Base-by-base conservation (phyloP, 2,797 vertebrate genomes). In the Rhincodon typus region DNA sequence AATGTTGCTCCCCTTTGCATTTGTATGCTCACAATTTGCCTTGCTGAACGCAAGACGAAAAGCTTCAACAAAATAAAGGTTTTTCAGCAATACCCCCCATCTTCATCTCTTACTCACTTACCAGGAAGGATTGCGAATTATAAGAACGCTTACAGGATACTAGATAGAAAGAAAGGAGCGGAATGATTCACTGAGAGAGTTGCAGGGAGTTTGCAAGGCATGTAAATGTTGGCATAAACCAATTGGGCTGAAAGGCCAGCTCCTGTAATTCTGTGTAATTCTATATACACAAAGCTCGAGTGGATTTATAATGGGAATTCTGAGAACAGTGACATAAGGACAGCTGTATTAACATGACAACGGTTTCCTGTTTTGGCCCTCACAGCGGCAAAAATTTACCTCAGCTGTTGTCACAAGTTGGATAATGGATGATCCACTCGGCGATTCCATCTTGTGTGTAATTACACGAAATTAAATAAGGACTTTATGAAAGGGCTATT, bases 401-500 rank as follows among this genome's bases (percentile, higher is more conserved):
- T 66, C 66, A 69, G 66, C 90, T 93, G 66, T 38, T 93, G 66
- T 69, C 38, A 1, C 66, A 25, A 62, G 53, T 17, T 90, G 17
- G 57, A 62, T 34, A 42, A 93, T 93, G 66, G n/a, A 93, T 93
- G 8, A 12, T 27, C 23, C 21, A 42, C 3, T 21, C 66, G 27
- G 23, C n/a, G 38, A 42, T 69, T 8, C 62, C 62, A 69, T 23
- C 23, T 93, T 12, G 69, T 25, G 69, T 25, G 6, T 67, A 42
- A 93, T 93, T 69, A 23, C 66, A 93, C 21, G 38, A 93, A 25
- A 93, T 93, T 38, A 69, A 93, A 93, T 38, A 91, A 67, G 38
- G 66, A 93, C 62, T n/a, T 84, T 93, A 38, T 93, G 42, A 42
- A 93, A 93, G n/a, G 90, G 62, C 62, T 67, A 93, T 69, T 93